Base-by-base conservation (phyloP, 2,797 vertebrate genomes). In the Sebastes kiyomatsui region DNA sequence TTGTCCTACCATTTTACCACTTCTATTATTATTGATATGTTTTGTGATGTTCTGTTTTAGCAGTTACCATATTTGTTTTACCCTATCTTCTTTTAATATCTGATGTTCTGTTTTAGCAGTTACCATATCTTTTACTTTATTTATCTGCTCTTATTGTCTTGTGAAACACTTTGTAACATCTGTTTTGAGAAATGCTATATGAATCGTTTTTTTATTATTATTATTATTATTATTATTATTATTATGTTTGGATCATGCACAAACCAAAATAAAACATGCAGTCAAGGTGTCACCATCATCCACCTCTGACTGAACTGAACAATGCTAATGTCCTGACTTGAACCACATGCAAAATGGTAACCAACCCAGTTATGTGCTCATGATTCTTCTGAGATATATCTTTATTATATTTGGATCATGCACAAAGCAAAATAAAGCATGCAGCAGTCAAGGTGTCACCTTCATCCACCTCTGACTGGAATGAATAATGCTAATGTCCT, bases 261-360 rank as follows among this genome's bases (percentile, higher is more conserved):
- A 33, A 38, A 59, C 28, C 49, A 85, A 64, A 87, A 75, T 42
- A 62, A 66, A 69, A 8, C 65, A 75, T 81, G 76, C 54, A 55
- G 22, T 61, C 14, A 73, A 71, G 33, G 79, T 42, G 38, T 42
- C 67, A 66, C 6, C 14, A 32, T 66, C 28, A 75, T 18, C 25
- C 49, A 61, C 30, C 33, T 82, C 25, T 74, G 25, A 56, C 52
- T 56, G 52, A 22, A 12, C 22, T 27, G 23, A 75, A 38, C 4
- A 38, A 38, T 38, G 12, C 35, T 13, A 38, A 5, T 38, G 0
- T 38, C 35, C 35, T 38, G 35, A 38, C 12, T 38, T 38, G 35
- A 13, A 38, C 35, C 35, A 38, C 35, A 38, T 38, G 35, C 7
- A 66, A 35, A 79, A 42, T 42, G 38, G 35, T 42, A 42, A 62